These are phyloP conservation scores for Sycon ciliatum DNA, from an alignment of 37 sponge, comb jelly and placozoan species.

Conservation along the genomic window DNA sequence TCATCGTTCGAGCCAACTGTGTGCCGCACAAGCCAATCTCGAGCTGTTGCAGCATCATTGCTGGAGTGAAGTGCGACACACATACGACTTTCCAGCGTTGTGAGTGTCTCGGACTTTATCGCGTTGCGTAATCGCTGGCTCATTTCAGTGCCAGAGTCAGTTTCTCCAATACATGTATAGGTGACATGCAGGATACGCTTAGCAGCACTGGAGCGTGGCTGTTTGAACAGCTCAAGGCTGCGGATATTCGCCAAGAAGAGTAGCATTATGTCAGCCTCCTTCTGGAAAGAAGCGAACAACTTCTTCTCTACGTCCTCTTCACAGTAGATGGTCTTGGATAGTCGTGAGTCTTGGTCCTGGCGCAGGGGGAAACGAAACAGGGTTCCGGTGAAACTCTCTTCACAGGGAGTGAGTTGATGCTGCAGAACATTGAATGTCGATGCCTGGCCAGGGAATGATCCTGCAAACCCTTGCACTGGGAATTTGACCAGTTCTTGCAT, in stretches of 20 bases:
- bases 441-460: no score
- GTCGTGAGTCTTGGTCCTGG: neutral
- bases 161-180: no score
- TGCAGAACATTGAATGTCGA: slow-evolving; percentile 6
- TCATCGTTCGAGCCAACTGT: slow-evolving; percentile 12
- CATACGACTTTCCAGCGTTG: no score
- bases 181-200: neutral
- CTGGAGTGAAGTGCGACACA: no score
- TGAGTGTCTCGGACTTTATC: no score
- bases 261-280: slow-evolving; percentile 34
- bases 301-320: slow-evolving; percentile 21
- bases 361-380: slow-evolving; percentile 71
- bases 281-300: slow-evolving; percentile 34
- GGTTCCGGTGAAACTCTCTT: slow-evolving; percentile 27
- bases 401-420: neutral
- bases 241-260: slow-evolving; percentile 32
- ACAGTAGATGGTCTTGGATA: neutral
- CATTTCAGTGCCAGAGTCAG: no score
- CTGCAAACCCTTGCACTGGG: no score
- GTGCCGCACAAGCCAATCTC: slow-evolving; percentile 34
- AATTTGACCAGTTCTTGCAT: no score
- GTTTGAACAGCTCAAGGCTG: slow-evolving; percentile 15
- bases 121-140: no score
- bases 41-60: neutral
- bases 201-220: neutral